Percentiles rank a stretch among this genome's conserved stretches.
These are phyloP conservation scores for Hermodice carunculata DNA, from an alignment of 2,888 invertebrate species.

Conservation along the genomic window DNA sequence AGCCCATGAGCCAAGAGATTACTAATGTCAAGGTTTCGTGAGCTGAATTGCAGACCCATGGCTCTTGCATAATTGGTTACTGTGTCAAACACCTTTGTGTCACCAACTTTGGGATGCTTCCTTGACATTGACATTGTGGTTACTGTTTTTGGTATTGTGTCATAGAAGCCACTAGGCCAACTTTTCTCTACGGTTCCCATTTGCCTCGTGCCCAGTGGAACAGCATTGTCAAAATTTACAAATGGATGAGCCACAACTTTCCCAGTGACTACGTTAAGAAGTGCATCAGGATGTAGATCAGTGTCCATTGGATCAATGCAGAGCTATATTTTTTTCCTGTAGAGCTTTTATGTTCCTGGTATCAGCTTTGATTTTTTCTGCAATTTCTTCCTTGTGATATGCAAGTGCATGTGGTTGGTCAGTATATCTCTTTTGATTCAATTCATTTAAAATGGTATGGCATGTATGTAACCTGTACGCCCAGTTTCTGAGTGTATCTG, in stretches of 20 bases:
- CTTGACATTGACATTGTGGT: constrained; percentile 17
- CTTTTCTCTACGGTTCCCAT: constrained; percentile 19
- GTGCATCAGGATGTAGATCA: constrained; percentile 9
- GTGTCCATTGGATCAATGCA: constrained; percentile 29
- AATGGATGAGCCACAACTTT: constrained; percentile 2
- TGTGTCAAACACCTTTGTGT: constrained; percentile 21
- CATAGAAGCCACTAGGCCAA: constrained; percentile 24
- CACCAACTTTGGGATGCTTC: constrained; percentile 25
- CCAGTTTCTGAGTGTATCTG: background rate
- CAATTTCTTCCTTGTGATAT: constrained; percentile 11
- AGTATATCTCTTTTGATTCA: constrained; percentile 8
- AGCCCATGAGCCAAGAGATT: constrained; percentile 15
- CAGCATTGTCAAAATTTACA: constrained; percentile 24
- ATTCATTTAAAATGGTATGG: constrained; percentile 1
- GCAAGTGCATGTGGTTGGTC: too few species aligned
- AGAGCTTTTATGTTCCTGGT: background rate
- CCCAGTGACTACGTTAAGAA: constrained; percentile 22
- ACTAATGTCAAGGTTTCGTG: constrained; percentile 6
- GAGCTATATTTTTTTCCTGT: background rate
- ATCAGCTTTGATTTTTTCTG: background rate
- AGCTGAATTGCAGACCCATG: constrained; percentile 17
- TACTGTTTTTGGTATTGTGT: constrained; percentile 13
- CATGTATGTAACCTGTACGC: background rate
- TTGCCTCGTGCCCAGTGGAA: constrained; percentile 7
- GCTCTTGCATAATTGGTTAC: constrained; percentile 24